phyloP scores from a whole-genome alignment of 1,140 invertebrate genomes.

The Panagrolaimus sp. region DNA sequence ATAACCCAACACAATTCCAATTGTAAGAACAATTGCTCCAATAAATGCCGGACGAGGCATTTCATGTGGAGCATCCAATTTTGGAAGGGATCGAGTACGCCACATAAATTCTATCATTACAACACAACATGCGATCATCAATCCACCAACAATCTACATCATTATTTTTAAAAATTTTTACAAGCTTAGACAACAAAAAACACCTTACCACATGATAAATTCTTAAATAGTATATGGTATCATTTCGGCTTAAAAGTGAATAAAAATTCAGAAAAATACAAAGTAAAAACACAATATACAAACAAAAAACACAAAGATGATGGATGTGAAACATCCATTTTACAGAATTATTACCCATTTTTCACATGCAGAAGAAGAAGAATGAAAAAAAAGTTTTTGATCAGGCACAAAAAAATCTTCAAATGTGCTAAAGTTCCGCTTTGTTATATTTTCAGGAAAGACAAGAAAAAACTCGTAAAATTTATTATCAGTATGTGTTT shows the following conservation, averaged over 20 bases:
- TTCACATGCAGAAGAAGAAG: too few relatives aligned
- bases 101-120: constrained; percentile 52
- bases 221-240: constrained; percentile 55
- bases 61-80: constrained; percentile 52
- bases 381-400: too few relatives aligned
- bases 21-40: constrained; percentile 52
- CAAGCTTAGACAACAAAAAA: constrained; percentile 31
- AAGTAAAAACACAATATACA: constrained; percentile 48
- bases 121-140: constrained; percentile 45
- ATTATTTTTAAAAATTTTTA: constrained; percentile 33
- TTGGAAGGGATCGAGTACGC: constrained; percentile 42
- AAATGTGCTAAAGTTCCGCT: too few relatives aligned
- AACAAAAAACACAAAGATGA: constrained; percentile 8
- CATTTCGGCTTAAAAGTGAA: constrained; percentile 48
- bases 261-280: constrained; percentile 55
- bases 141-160: constrained; percentile 34
- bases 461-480: too few relatives aligned
- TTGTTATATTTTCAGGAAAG: too few relatives aligned
- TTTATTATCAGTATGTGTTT: too few relatives aligned
- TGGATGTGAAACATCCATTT: constrained; percentile 19
- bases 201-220: constrained; percentile 54
- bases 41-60: constrained; percentile 55
- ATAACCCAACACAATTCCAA: constrained; percentile 55
- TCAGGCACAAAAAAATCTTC: too few relatives aligned
- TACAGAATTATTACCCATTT: too few relatives aligned